These are phyloP conservation scores for Telmatherina bonti DNA, from an alignment of 2,797 vertebrate species.

Conservation along the genomic window DNA sequence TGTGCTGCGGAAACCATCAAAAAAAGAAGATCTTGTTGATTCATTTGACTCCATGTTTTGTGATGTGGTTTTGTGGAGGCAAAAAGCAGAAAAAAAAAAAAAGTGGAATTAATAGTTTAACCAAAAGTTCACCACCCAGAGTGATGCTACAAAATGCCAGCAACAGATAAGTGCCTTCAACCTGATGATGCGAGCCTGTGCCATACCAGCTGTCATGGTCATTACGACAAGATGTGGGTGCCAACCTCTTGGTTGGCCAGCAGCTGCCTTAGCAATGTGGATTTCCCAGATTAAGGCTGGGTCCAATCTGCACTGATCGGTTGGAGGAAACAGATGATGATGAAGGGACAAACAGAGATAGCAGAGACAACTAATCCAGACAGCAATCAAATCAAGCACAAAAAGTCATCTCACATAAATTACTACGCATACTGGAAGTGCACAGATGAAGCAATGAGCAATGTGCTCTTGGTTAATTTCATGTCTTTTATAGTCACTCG, in stretches of 20 bases:
- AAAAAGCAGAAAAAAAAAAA: constrained; percentile 11
- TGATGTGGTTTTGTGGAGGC: constrained; percentile 1
- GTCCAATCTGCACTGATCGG: constrained; percentile 72
- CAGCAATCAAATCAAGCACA: constrained; percentile 38
- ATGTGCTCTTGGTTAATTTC: constrained; percentile 53
- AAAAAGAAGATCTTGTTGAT: constrained; percentile 2
- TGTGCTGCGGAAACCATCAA: constrained; percentile 22
- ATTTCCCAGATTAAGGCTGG: constrained; percentile 70
- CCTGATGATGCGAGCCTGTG: constrained; percentile 26
- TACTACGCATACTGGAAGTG: constrained; percentile 28
- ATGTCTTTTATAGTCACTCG: constrained; percentile 35
- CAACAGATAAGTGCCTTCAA: constrained; percentile 38
- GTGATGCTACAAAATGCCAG: constrained; percentile 22
- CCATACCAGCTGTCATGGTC: constrained; percentile 67
- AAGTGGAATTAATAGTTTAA: neutral
- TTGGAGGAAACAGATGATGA: constrained; percentile 64
- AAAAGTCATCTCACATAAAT: constrained; percentile 54
- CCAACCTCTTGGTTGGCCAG: constrained; percentile 65
- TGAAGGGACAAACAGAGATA: constrained; percentile 60
- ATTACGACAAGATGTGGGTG: constrained; percentile 60
- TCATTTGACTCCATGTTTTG: neutral
- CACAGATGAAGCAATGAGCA: constrained; percentile 34
- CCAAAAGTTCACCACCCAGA: constrained; percentile 11
- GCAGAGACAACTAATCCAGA: constrained; percentile 55
- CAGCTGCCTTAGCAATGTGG: constrained; percentile 68